A percentile compares a stretch with the other conserved stretches of the same genome.
Evolutionary conservation across 2,888 invertebrate genomes (phyloP).

Genomic region (Mactromeris polynyma): DNA sequence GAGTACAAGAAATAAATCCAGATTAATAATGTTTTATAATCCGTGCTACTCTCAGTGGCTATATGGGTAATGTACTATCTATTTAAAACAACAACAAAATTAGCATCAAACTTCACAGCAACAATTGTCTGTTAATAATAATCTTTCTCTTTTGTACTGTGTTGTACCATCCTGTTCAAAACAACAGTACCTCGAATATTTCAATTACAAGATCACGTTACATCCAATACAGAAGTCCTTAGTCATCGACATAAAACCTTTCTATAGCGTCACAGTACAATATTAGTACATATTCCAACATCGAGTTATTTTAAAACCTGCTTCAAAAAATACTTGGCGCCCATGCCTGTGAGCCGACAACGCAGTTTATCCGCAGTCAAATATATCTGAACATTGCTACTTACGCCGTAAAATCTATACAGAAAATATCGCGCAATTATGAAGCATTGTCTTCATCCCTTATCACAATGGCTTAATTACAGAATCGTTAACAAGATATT

Average conservation of each 20-base stretch:
- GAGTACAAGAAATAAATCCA: no score
- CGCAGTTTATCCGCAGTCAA: not conserved
- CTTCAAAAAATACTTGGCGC: not conserved
- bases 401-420: not conserved
- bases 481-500: conserved; percentile 20
- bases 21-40: no score
- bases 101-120: no score
- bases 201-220: not conserved
- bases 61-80: no score
- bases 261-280: not conserved
- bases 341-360: not conserved
- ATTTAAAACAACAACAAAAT: no score
- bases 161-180: not conserved
- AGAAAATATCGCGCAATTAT: conserved; percentile 32
- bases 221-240: not conserved
- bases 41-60: no score
- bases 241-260: not conserved
- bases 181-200: not conserved
- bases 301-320: not conserved
- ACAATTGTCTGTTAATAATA: no score
- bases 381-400: not conserved
- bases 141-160: no score
- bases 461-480: conserved; percentile 35
- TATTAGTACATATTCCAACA: not conserved
- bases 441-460: conserved; percentile 24